These are phyloP conservation scores for Drosophila sproati DNA, from an alignment of 1,140 invertebrate species.

Conservation along the genomic window DNA sequence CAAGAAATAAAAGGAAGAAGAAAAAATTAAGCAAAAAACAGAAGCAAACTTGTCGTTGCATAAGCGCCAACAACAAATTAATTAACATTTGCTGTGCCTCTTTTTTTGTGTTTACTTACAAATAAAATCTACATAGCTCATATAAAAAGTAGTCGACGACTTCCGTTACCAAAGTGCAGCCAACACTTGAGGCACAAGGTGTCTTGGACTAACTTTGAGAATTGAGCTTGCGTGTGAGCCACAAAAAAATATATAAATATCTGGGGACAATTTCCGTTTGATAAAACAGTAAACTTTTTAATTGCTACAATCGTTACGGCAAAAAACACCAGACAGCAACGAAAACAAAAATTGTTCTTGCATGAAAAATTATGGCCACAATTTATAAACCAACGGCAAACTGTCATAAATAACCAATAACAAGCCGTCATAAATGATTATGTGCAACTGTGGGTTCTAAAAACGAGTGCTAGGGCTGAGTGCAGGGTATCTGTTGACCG, in stretches of 20 bases:
- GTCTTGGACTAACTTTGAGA: slow-evolving; percentile 23
- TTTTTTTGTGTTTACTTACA: slow-evolving; percentile 28
- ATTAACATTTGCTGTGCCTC: slow-evolving; percentile 38
- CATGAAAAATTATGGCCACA: neutral
- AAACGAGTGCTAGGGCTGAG: neutral
- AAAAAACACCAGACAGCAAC: slow-evolving; percentile 5
- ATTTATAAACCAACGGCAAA: neutral
- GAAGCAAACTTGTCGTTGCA: slow-evolving; percentile 40
- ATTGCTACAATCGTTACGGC: slow-evolving; percentile 34
- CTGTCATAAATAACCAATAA: neutral
- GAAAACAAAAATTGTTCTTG: slow-evolving; percentile 9
- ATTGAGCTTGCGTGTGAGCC: slow-evolving; percentile 14
- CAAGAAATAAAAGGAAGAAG: neutral
- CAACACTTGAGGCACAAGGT: slow-evolving; percentile 39
- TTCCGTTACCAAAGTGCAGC: slow-evolving; percentile 57
- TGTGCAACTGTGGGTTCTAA: too few relatives aligned
- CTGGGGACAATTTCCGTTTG: slow-evolving; percentile 52
- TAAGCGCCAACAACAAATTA: slow-evolving; percentile 38
- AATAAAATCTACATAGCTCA: slow-evolving; percentile 30
- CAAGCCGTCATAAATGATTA: neutral
- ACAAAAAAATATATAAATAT: slow-evolving; percentile 21
- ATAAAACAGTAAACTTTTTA: slow-evolving; percentile 50
- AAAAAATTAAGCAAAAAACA: slow-evolving; percentile 8
- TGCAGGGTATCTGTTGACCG: neutral
- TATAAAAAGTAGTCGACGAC: slow-evolving; percentile 58